A percentile compares a stretch with the other conserved stretches of the same genome.
phyloP scores from a whole-genome alignment of 2,888 invertebrate genomes.

The Phasia obesa region DNA sequence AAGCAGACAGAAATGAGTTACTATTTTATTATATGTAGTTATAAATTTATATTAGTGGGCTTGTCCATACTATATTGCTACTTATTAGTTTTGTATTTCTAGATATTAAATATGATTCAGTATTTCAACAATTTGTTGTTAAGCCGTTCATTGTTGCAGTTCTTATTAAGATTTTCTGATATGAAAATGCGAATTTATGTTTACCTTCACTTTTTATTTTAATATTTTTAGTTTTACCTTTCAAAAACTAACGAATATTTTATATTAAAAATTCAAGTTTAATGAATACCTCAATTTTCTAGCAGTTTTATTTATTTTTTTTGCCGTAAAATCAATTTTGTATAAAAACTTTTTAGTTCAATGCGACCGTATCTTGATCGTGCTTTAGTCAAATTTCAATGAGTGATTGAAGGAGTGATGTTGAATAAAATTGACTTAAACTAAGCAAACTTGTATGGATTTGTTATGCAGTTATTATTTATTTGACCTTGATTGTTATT shows the following conservation, averaged over 20 bases:
- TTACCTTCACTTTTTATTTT: constrained; percentile 59
- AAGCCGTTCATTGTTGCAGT: neutral
- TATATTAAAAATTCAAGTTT: constrained; percentile 50
- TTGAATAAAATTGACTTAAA: constrained; percentile 16
- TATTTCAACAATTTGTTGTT: neutral
- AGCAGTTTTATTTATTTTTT: constrained; percentile 27
- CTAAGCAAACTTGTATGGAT: neutral
- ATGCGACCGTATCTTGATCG: constrained; percentile 62
- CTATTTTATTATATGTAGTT: too few species aligned
- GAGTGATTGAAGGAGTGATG: constrained; percentile 42
- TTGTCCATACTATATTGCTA: too few species aligned
- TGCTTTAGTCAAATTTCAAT: constrained; percentile 56
- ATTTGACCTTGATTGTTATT: constrained; percentile 43
- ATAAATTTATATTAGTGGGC: too few species aligned
- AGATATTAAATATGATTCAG: constrained; percentile 36
- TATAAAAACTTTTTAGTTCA: constrained; percentile 27
- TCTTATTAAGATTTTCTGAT: constrained; percentile 41
- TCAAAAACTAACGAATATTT: constrained; percentile 61
- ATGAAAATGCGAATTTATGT: constrained; percentile 60
- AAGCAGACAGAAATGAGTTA: too few species aligned
- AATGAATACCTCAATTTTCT: constrained; percentile 47
- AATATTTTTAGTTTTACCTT: constrained; percentile 43
- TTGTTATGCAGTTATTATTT: constrained; percentile 47
- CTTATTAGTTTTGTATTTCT: neutral
- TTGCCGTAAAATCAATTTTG: too few species aligned